phyloP scores from a whole-genome alignment of 2,113 vertebrate genomes.

The Thermophis baileyi region DNA sequence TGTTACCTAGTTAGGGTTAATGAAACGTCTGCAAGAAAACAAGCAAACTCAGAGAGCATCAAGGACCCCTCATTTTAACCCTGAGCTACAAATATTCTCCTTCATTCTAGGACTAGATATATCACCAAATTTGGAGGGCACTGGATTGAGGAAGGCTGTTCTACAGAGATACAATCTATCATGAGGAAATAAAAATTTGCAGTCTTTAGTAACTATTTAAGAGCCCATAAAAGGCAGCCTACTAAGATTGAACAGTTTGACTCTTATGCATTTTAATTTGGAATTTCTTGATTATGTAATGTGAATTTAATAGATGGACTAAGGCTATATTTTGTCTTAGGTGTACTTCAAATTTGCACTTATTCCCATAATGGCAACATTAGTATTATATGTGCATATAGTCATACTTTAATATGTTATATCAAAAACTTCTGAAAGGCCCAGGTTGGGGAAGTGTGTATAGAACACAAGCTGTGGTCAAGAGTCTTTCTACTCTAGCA shows the following conservation, averaged over 20 bases:
- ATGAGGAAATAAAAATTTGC: background rate
- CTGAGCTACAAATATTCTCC: too few relatives aligned
- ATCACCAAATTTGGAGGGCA: background rate
- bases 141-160: background rate
- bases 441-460: background rate
- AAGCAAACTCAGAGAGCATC: too few relatives aligned
- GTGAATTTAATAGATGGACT: background rate
- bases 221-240: background rate
- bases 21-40: too few relatives aligned
- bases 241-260: background rate
- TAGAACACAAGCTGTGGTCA: background rate
- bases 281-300: background rate
- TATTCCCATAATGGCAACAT: background rate
- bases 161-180: background rate
- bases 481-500: background rate
- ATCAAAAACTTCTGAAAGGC: background rate
- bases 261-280: background rate
- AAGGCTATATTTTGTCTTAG: background rate
- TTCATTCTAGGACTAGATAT: background rate
- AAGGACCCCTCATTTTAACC: too few relatives aligned
- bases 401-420: background rate
- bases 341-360: background rate
- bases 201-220: background rate
- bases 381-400: background rate
- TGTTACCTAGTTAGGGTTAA: too few relatives aligned